Percentiles rank a stretch among this genome's conserved stretches.
Evolutionary conservation across 2,888 invertebrate species (phyloP).

Genomic region (Teleiodes luculella): DNA sequence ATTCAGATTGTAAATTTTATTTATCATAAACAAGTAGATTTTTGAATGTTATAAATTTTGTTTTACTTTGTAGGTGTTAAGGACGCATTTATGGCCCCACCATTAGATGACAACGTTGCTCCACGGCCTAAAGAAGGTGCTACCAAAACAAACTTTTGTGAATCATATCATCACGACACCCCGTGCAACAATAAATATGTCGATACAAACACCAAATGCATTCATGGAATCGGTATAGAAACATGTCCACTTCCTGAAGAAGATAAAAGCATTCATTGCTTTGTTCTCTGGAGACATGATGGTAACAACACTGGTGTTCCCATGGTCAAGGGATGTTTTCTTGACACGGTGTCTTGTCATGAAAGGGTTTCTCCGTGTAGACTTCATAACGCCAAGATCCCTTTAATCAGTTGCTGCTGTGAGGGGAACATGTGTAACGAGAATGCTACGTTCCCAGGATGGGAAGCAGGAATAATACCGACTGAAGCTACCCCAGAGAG

Average conservation of each 20-base stretch:
- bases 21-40: not conserved
- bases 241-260: slow-evolving; percentile 83
- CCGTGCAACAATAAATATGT: slow-evolving; percentile 34
- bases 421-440: slow-evolving; percentile 88
- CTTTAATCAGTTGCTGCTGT: slow-evolving; percentile 93
- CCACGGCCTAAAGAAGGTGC: slow-evolving; percentile 67
- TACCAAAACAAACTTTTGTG: slow-evolving; percentile 80
- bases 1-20: not conserved
- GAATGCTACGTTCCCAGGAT: slow-evolving; percentile 80
- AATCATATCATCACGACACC: slow-evolving; percentile 58
- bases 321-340: slow-evolving; percentile 90
- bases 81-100: slow-evolving; percentile 46
- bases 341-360: slow-evolving; percentile 88
- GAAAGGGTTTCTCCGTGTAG: slow-evolving; percentile 84
- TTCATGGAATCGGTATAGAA: slow-evolving; percentile 54
- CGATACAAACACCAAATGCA: slow-evolving; percentile 33
- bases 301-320: slow-evolving; percentile 80
- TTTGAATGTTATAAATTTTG: not conserved
- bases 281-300: slow-evolving; percentile 87
- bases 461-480: slow-evolving; percentile 50
- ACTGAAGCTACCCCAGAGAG: slow-evolving; percentile 54
- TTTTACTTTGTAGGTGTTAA: slow-evolving; percentile 39
- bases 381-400: slow-evolving; percentile 81
- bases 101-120: slow-evolving; percentile 57
- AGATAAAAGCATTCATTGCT: slow-evolving; percentile 89